Percentiles rank a stretch among this genome's conserved stretches.
Evolutionary conservation across 2,113 vertebrate species (phyloP).

Genomic region (Neolamprologus ventralis): DNA sequence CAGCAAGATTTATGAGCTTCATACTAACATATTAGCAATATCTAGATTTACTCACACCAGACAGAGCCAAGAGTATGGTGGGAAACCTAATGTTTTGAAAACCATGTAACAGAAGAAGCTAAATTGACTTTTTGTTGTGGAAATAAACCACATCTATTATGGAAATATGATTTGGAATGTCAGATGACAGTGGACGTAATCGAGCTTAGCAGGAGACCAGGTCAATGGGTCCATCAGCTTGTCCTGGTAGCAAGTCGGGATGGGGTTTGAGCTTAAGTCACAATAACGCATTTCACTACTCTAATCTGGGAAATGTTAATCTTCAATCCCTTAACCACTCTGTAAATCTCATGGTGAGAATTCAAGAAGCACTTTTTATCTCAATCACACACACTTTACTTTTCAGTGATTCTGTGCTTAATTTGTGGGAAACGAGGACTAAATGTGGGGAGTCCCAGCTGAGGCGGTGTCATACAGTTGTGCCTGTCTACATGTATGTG

Average conservation of each 20-base stretch:
- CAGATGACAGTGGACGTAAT: background rate
- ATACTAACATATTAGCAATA: background rate
- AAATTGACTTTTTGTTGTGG: background rate
- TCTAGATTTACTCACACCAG: background rate
- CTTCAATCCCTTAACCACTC: conserved; percentile 24
- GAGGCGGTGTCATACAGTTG: background rate
- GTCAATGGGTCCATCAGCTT: background rate
- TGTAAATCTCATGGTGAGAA: conserved; percentile 26
- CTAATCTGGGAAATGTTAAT: conserved; percentile 50
- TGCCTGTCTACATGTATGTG: background rate
- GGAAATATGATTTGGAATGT: background rate
- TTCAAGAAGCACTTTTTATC: background rate
- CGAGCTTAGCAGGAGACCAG: background rate
- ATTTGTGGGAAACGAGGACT: background rate
- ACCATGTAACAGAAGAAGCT: background rate
- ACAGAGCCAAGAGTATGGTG: background rate
- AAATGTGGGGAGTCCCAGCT: background rate
- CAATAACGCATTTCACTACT: background rate
- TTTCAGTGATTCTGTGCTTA: background rate
- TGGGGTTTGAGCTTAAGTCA: background rate
- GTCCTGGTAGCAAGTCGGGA: background rate
- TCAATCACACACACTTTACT: background rate
- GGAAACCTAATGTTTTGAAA: rapidly evolving
- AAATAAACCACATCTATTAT: background rate
- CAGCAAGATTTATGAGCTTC: background rate